Evolutionary conservation across 2,888 invertebrate genomes (phyloP).

Genomic region (Caenorhabditis imperialis): DNA sequence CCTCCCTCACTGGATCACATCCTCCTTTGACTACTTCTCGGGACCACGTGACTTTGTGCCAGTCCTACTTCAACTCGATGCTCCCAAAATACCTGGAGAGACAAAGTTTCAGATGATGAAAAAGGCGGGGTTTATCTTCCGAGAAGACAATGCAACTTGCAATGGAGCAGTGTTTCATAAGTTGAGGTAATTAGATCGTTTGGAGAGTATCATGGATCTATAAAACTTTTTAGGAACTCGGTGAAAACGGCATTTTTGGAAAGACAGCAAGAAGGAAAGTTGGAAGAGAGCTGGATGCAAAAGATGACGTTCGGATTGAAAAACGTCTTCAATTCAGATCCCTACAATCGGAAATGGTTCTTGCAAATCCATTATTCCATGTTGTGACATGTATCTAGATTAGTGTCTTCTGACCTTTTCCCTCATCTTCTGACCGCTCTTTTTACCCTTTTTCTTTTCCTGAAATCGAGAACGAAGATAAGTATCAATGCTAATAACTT

Average conservation of each 20-base stretch:
- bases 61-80: conserved; percentile 33
- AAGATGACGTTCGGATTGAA: conserved; percentile 1
- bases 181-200: conserved; percentile 5
- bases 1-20: conserved; percentile 29
- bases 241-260: not conserved
- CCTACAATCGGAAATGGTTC: conserved; percentile 26
- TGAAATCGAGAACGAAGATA: no score
- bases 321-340: conserved; percentile 23
- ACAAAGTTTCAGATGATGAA: conserved; percentile 38
- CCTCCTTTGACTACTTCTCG: conserved; percentile 39
- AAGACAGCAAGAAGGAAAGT: not conserved
- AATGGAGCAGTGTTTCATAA: conserved; percentile 11
- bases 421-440: no score
- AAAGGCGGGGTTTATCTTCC: conserved; percentile 20
- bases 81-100: conserved; percentile 11
- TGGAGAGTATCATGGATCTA: no score
- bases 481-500: no score
- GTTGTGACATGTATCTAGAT: no score
- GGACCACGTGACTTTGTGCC: conserved; percentile 22
- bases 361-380: conserved; percentile 24
- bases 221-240: not conserved
- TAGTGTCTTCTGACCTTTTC: no score
- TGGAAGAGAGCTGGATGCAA: not conserved
- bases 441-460: no score
- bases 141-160: conserved; percentile 23